Base-by-base conservation (phyloP, 2,113 vertebrate genomes). In the Mobula birostris region DNA sequence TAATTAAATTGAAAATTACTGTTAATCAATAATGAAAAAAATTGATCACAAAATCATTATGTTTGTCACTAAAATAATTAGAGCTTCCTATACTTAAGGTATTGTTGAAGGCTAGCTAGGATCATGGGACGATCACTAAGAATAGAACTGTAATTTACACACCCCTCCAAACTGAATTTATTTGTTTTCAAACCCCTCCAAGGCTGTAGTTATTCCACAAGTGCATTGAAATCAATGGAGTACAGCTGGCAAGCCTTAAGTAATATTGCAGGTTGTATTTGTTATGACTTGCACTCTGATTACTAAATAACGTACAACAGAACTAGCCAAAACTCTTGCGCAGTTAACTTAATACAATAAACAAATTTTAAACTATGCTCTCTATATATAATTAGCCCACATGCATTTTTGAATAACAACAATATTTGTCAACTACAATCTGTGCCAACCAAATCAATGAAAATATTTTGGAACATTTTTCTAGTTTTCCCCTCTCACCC, bases 1-100 rank as follows among this genome's bases (percentile, higher is more conserved):
- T 29, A 24, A 63, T 63, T 88, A 61, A 48, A 88, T 63, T 88
- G 83, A 63, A 88, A 88, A 85, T 85, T 19, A 85, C 82, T 85
- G 58, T 85, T 85, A 56, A 85, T 48, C 48, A 85, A 85, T 27
- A 85, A 56, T 40, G 27, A 27, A 27, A 27, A 58, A 58, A 56
- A 40, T 82, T 56, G 36, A 1, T 82, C 58, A 9, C 48, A 85
- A 85, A 85, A 63, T 88, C 61, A 88, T 27, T 61, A 63, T 63
- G 83, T n/a, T 63, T 63, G 58, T 21, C 58, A 29, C 83, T 61
- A 63, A 88, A 56, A 88, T 88, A 88, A 88, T 88, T 88, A 88
- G 83, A 63, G 83, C 83, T 63, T 85, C 82, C 82, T n/a, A 12
- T 88, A 63, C 61, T 63, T 88, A 14, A n/a, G 58, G 7, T 88